These are phyloP conservation scores for Lingula anatina DNA, from an alignment of 2,888 invertebrate genomes.

Conservation along the genomic window DNA sequence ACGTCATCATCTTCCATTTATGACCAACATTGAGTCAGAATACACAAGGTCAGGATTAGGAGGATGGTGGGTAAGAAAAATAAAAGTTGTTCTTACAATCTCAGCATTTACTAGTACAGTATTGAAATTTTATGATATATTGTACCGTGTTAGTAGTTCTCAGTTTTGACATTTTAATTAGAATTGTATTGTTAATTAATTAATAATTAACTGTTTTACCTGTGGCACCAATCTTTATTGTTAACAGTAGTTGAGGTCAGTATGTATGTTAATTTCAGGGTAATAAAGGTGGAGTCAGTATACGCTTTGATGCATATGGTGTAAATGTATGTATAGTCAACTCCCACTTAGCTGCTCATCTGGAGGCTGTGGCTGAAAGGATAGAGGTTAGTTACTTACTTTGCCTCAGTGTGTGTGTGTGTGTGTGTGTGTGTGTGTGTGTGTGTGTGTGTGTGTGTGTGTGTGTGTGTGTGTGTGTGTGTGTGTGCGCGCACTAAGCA, in stretches of 20 bases:
- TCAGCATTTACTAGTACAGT: no score
- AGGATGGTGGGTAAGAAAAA: slow-evolving; percentile 78
- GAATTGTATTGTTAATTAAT: no score
- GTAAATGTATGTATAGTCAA: slow-evolving; percentile 85
- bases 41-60: slow-evolving; percentile 85
- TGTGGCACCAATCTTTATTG: neutral
- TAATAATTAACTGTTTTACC: neutral
- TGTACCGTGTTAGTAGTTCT: no score
- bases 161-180: no score
- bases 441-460: neutral
- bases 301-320: slow-evolving; percentile 81
- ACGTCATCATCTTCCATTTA: slow-evolving; percentile 72
- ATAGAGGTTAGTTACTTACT: slow-evolving; percentile 57
- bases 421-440: neutral
- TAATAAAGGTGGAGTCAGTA: slow-evolving; percentile 89
- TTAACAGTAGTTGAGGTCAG: neutral
- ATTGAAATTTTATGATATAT: no score
- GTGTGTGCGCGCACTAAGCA: no score
- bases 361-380: slow-evolving; percentile 75
- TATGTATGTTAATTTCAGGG: slow-evolving; percentile 62
- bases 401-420: neutral
- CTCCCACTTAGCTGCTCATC: slow-evolving; percentile 85
- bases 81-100: no score
- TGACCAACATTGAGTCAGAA: slow-evolving; percentile 79
- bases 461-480: no score